A percentile compares a stretch with the other conserved stretches of the same genome.
phyloP scores from a whole-genome alignment of 2,113 vertebrate genomes.

The Muscicapa adusta region DNA sequence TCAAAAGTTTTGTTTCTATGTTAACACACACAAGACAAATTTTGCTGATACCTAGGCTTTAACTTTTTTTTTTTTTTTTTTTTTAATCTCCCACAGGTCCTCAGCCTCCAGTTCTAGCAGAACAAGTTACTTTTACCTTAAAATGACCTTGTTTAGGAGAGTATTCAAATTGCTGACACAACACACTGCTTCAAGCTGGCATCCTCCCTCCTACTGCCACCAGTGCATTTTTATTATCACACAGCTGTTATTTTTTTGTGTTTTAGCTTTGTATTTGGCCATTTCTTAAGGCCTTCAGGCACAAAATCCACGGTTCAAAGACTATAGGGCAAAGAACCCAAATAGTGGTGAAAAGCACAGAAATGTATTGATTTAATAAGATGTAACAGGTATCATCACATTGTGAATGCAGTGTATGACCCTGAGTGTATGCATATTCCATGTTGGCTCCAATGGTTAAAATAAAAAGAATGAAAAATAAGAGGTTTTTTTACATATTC shows the following conservation, averaged over 20 bases:
- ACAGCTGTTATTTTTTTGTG: neutral
- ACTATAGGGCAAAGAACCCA: neutral
- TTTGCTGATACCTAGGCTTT: neutral
- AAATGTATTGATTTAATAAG: neutral
- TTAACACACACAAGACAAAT: neutral
- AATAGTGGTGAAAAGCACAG: neutral
- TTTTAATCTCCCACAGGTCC: neutral
- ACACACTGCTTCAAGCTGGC: neutral
- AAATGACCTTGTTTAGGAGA: neutral
- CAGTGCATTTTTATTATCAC: neutral
- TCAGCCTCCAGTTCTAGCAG: neutral
- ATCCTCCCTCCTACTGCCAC: neutral
- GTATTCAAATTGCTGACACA: neutral
- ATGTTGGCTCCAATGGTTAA: rapidly evolving
- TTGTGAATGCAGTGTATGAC: neutral
- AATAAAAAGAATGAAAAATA: neutral
- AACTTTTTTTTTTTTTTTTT: neutral
- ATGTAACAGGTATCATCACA: neutral
- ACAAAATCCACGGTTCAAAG: neutral
- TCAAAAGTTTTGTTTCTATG: neutral
- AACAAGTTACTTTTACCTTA: neutral
- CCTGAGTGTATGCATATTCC: neutral
- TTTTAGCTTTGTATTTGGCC: neutral
- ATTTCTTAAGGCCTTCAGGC: neutral
- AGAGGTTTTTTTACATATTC: neutral